A percentile compares a stretch with the other conserved stretches of the same genome.
phyloP scores from a whole-genome alignment of 2,113 vertebrate species.

The Benitochromis conjunctus region DNA sequence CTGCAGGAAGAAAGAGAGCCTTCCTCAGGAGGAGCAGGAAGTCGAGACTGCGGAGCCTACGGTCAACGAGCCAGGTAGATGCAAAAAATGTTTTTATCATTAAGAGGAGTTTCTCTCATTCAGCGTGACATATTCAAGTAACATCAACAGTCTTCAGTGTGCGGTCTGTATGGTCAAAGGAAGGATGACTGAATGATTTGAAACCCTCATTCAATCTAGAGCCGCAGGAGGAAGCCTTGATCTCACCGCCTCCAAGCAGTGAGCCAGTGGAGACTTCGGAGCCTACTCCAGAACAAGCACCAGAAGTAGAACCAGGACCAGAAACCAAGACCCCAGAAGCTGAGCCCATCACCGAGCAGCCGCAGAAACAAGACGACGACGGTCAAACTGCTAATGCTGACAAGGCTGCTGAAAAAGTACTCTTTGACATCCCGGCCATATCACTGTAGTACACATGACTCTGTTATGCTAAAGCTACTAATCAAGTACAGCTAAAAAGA shows the following conservation, averaged over 20 bases:
- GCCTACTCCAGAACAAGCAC: neutral
- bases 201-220: neutral
- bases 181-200: rapidly evolving
- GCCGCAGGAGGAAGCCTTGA: neutral
- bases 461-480: neutral
- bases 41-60: neutral
- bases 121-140: neutral
- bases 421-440: neutral
- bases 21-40: slow-evolving; percentile 14
- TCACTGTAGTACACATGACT: neutral
- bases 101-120: neutral
- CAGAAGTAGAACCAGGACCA: neutral
- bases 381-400: neutral
- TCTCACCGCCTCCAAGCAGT: slow-evolving; percentile 6
- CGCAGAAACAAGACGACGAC: slow-evolving; percentile 41
- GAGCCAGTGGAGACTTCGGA: slow-evolving; percentile 10
- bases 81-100: neutral
- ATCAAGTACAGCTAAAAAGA: neutral
- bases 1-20: slow-evolving; percentile 31
- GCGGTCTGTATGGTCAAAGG: neutral
- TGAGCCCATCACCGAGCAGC: slow-evolving; percentile 64
- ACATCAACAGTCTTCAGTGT: neutral
- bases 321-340: neutral
- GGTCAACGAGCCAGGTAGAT: slow-evolving; percentile 6
- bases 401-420: slow-evolving; percentile 53